These are phyloP conservation scores for Atherinomorus stipes DNA, from an alignment of 2,113 vertebrate genomes.

Conservation along the genomic window DNA sequence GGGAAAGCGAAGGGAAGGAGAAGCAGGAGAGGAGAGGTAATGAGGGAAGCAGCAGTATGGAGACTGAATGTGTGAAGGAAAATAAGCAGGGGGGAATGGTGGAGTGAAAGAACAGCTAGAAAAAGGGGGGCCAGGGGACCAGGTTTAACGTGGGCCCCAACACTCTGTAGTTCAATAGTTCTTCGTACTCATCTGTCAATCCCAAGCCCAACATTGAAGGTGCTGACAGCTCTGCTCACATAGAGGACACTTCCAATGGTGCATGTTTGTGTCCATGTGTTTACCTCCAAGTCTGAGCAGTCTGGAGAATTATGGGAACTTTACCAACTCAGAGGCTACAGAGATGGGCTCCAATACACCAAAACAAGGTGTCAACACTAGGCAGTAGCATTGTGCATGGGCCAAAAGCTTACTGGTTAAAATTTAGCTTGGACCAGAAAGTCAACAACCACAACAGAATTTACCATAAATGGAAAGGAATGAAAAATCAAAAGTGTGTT, in stretches of 20 bases:
- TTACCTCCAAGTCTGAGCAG: not conserved
- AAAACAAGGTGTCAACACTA: not conserved
- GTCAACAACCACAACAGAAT: not conserved
- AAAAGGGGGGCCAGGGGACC: slow-evolving; percentile 34
- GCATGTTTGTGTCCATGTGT: not conserved
- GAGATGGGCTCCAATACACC: not conserved
- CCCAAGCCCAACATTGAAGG: slow-evolving; percentile 22
- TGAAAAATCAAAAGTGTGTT: not conserved
- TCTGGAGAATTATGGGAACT: not conserved
- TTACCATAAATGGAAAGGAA: not conserved
- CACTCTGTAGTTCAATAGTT: slow-evolving; percentile 16
- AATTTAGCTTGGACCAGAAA: not conserved
- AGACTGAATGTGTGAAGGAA: slow-evolving; percentile 36
- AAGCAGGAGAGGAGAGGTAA: slow-evolving; percentile 30
- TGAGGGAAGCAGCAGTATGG: slow-evolving; percentile 25
- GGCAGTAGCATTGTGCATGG: too few species aligned
- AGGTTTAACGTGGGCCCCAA: slow-evolving; percentile 34
- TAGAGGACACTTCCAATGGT: slow-evolving; percentile 24
- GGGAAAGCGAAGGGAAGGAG: slow-evolving; percentile 2
- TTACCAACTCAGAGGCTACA: not conserved
- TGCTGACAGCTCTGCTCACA: slow-evolving; percentile 39
- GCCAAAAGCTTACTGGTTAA: not conserved
- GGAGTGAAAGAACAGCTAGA: slow-evolving; percentile 28
- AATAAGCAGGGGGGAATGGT: slow-evolving; percentile 29
- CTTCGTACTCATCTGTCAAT: slow-evolving; percentile 40